Evolutionary conservation across 2,797 vertebrate species (phyloP).

Genomic region (Gymnopithys bicolor): DNA sequence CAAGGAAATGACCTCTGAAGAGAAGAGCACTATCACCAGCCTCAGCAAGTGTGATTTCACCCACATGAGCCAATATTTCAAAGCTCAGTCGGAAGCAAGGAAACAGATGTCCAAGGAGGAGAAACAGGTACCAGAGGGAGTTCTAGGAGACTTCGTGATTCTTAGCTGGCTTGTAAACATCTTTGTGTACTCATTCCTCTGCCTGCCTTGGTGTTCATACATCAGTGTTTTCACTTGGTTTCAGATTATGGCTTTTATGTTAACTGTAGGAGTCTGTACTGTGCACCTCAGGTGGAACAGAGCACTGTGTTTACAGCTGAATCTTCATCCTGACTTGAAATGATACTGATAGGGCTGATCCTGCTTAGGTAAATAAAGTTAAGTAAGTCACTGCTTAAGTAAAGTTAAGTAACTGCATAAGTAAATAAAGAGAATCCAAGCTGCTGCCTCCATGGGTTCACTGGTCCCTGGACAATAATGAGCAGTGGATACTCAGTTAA

Average conservation of each 20-base stretch:
- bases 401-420: background rate
- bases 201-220: background rate
- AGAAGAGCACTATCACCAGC: slow-evolving; percentile 87
- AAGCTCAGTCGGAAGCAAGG: slow-evolving; percentile 93
- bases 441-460: background rate
- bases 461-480: background rate
- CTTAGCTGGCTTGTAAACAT: slow-evolving; percentile 2
- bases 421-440: background rate
- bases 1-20: slow-evolving; percentile 97
- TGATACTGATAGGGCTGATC: background rate
- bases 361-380: background rate
- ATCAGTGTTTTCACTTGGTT: background rate
- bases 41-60: slow-evolving; percentile 95
- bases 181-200: background rate
- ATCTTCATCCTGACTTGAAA: background rate
- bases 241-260: background rate
- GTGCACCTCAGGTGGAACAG: background rate
- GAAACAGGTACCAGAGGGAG: slow-evolving; percentile 85
- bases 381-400: background rate
- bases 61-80: slow-evolving; percentile 94
- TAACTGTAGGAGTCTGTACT: background rate
- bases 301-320: background rate
- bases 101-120: slow-evolving; percentile 96
- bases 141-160: background rate
- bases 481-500: background rate